These are phyloP conservation scores for Odontamblyopus lacepedii DNA, from an alignment of 2,797 vertebrate species.

Conservation along the genomic window DNA sequence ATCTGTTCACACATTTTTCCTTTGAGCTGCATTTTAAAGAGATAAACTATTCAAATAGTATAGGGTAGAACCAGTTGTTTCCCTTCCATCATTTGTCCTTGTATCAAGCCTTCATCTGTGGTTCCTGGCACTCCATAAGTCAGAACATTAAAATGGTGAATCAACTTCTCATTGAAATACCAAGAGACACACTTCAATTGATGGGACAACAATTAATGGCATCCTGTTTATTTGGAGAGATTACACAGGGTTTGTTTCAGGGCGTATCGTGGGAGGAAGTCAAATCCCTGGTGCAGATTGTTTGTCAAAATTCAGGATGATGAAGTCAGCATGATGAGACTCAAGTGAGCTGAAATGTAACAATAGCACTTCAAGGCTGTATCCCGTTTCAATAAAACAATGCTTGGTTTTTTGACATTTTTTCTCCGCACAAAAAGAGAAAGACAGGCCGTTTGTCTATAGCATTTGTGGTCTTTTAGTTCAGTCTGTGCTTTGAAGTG, in stretches of 20 bases:
- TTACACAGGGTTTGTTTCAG: constrained; percentile 69
- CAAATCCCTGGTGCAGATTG: constrained; percentile 69
- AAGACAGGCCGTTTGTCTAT: constrained; percentile 54
- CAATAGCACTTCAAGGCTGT: constrained; percentile 67
- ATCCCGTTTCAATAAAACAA: constrained; percentile 75
- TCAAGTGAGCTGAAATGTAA: constrained; percentile 76
- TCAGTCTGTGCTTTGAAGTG: constrained; percentile 58
- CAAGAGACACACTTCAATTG: constrained; percentile 63
- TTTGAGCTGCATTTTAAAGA: constrained; percentile 13
- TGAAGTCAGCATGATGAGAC: constrained; percentile 62
- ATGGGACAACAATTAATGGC: constrained; percentile 71
- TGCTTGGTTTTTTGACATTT: constrained; percentile 69
- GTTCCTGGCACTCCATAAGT: constrained; percentile 62
- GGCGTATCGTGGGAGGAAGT: constrained; percentile 71
- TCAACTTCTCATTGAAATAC: constrained; percentile 58
- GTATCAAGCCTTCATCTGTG: constrained; percentile 57
- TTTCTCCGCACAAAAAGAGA: constrained; percentile 58
- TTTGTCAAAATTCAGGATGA: constrained; percentile 73
- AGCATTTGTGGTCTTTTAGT: constrained; percentile 67
- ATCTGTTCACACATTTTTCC: constrained; percentile 16
- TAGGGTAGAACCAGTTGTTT: constrained; percentile 41
- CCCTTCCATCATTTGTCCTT: constrained; percentile 44
- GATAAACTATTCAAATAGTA: constrained; percentile 35
- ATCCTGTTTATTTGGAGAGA: constrained; percentile 76
- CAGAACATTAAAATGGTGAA: constrained; percentile 65